Evolutionary conservation across 2,797 vertebrate species (phyloP), one percentile per base, ranked within the genome.

Genomic region (Hoplostethus atlanticus): DNA sequence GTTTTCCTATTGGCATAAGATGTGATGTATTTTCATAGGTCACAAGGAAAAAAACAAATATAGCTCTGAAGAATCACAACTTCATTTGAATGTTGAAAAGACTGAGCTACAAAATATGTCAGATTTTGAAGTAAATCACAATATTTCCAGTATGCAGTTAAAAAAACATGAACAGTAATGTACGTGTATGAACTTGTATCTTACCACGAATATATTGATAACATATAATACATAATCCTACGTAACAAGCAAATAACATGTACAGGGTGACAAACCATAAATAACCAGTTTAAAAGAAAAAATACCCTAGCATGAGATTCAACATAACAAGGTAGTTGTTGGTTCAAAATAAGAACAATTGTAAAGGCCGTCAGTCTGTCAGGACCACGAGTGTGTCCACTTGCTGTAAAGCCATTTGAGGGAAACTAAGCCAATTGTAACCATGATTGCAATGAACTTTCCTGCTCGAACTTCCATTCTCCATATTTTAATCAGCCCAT

Each of bases 401-500:
- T 81, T 30, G 42, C 17, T 21, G 31, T 81, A 76, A 82, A 76
- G 66, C 79, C 76, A 68, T 76, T 71, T 84, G 66, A 80, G 54
- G 50, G 70, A 71, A 73, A 83, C 81, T 52, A 71, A 84, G 57
- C 71, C 78, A 80, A 79, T 73, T 83, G 65, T 73, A 80, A 72
- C 77, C 78, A 68, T 91, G 84, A 88, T 86, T 87, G 77, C 80
- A 67, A 80, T 80, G 81, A 85, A 84, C 77, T 84, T 84, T 76
- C 77, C 76, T 82, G 64, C 65, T 60, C 82, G 73, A 88, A 90
- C 71, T 87, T 88, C 81, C 77, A 83, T 88, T 91, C 77, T 84
- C 44, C 16, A 34, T 71, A 68, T 89, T 92, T 90, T 91, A 90
- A 91, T 93, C 81, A 83, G 72, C 76, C 77, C 64, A 80, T 88